A percentile compares a stretch with the other conserved stretches of the same genome.
These are phyloP conservation scores for Barnardius zonarius DNA, from an alignment of 2,113 vertebrate species.

Conservation along the genomic window DNA sequence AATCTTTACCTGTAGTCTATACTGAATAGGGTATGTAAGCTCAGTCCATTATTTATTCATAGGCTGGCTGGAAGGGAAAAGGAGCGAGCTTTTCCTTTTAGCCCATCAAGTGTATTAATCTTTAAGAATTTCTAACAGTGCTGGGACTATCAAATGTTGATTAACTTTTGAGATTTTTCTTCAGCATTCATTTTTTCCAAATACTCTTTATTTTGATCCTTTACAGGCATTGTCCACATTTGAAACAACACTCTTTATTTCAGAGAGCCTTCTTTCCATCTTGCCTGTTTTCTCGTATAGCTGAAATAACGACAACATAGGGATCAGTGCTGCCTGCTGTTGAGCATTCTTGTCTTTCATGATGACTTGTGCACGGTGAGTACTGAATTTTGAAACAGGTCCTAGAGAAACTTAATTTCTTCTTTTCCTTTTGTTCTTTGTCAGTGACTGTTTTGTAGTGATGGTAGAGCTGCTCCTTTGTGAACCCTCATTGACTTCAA, in stretches of 20 bases:
- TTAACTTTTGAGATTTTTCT: not conserved
- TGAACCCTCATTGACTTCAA: not conserved
- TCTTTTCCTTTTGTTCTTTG: not conserved
- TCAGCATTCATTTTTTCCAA: not conserved
- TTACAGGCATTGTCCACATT: not conserved
- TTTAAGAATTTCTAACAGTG: not conserved
- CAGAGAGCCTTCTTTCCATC: not conserved
- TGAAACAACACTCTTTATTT: not conserved
- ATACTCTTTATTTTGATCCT: not conserved
- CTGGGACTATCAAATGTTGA: not conserved
- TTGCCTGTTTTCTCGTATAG: not conserved
- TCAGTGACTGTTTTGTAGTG: not conserved
- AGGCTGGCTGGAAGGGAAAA: not conserved
- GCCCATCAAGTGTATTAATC: not conserved
- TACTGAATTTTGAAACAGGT: not conserved
- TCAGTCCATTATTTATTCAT: not conserved
- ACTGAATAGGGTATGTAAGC: not conserved
- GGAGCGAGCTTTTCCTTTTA: not conserved
- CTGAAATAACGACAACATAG: not conserved
- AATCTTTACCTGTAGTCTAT: too few relatives aligned
- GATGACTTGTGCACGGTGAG: not conserved
- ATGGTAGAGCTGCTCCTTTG: not conserved
- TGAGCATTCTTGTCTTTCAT: not conserved
- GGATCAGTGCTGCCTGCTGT: not conserved
- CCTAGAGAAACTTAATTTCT: not conserved